Conservation (phyloP, 1,140 invertebrate genomes). For the Brachionus paranguensis region DNA sequence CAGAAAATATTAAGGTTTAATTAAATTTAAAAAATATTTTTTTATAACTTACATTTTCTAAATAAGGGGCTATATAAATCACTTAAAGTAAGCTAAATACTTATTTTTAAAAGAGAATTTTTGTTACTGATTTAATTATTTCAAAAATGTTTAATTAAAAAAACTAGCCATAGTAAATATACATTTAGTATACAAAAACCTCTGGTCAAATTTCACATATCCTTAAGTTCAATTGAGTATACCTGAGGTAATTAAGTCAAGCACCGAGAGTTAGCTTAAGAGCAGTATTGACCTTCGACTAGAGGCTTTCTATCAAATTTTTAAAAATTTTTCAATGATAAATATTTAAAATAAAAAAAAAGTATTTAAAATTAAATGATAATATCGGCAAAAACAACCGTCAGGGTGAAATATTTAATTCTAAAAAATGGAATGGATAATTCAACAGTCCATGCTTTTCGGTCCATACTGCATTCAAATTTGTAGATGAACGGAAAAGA, state of each 20-base stretch:
- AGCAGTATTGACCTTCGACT: not conserved
- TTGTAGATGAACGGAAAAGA: not conserved
- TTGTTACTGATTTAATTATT: not conserved
- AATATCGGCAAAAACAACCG: not conserved
- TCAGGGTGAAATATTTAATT: not conserved
- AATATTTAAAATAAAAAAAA: not conserved
- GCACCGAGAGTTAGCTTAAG: not conserved
- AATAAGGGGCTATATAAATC: not conserved
- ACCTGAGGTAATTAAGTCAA: not conserved
- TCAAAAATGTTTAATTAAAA: not conserved
- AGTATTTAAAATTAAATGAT: not conserved
- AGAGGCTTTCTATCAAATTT: not conserved
- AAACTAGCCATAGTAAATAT: not conserved
- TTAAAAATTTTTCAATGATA: not conserved
- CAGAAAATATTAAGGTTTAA: not conserved
- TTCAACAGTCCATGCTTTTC: not conserved
- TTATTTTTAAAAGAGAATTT: not conserved
- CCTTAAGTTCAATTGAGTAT: not conserved
- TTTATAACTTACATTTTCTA: not conserved
- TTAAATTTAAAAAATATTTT: not conserved
- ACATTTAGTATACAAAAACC: not conserved
- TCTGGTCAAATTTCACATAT: not conserved
- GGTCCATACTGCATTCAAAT: not conserved
- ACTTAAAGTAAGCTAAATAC: not conserved
- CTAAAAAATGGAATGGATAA: not conserved